Percentiles rank a stretch among this genome's conserved stretches.
These are phyloP conservation scores for Parazoanthus darwini DNA, from an alignment of 92 coral and sea anemone species.

Conservation along the genomic window DNA sequence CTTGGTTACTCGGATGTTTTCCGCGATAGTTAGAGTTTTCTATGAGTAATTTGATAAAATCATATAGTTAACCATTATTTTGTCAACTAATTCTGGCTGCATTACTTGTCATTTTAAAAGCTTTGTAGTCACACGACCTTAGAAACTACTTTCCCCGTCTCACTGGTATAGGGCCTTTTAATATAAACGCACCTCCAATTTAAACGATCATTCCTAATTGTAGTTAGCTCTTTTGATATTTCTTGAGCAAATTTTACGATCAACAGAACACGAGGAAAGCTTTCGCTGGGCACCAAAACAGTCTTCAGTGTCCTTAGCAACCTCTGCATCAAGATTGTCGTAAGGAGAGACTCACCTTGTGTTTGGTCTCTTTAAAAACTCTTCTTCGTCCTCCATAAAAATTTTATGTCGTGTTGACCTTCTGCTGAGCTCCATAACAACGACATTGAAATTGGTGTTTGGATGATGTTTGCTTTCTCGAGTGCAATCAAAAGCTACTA, in stretches of 20 bases:
- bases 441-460: conserved; percentile 48
- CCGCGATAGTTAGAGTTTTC: not conserved
- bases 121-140: not conserved
- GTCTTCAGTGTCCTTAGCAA: not conserved
- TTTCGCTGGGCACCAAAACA: not conserved
- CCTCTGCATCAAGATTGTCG: not conserved
- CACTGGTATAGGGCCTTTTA: not conserved
- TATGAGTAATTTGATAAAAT: not conserved
- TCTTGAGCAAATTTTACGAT: not conserved
- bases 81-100: too few relatives aligned
- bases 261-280: not conserved
- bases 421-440: conserved; percentile 68
- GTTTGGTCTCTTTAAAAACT: conserved; percentile 27
- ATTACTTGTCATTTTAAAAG: not conserved
- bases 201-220: too few relatives aligned
- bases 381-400: conserved; percentile 61
- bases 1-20: not conserved
- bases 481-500: conserved; percentile 10
- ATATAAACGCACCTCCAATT: too few relatives aligned
- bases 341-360: conserved; percentile 12
- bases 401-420: conserved; percentile 52
- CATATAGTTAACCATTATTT: not conserved
- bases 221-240: not conserved
- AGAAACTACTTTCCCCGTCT: not conserved
- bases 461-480: not conserved